Percentiles rank a stretch among this genome's conserved stretches.
Conservation (phyloP, 2,797 vertebrate species). For the Pseudopleuronectes americanus region DNA sequence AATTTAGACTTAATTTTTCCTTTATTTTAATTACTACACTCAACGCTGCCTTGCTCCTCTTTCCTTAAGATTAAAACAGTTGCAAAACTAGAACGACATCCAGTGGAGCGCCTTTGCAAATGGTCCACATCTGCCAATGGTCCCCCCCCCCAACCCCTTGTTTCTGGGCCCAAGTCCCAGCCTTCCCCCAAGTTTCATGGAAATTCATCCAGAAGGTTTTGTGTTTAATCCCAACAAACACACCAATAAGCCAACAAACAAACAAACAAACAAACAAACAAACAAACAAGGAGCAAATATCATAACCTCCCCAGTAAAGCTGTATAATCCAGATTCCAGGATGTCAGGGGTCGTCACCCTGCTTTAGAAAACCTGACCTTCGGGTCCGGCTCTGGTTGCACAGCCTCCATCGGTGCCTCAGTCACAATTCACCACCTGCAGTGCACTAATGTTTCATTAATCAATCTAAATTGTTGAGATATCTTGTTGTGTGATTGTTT, state of each 20-base stretch:
- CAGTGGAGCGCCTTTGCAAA: too few relatives aligned
- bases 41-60: background rate
- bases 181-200: too few relatives aligned
- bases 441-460: constrained; percentile 25
- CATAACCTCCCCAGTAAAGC: too few relatives aligned
- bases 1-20: background rate
- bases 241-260: too few relatives aligned
- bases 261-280: too few relatives aligned
- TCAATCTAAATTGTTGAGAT: constrained; percentile 40
- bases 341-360: background rate
- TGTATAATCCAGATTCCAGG: background rate
- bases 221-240: too few relatives aligned
- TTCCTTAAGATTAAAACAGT: background rate
- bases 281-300: too few relatives aligned
- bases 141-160: too few relatives aligned
- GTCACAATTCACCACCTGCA: constrained; percentile 28
- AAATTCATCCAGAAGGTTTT: too few relatives aligned
- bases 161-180: too few relatives aligned
- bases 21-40: background rate
- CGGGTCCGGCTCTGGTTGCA: constrained; percentile 34
- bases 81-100: too few relatives aligned
- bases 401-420: constrained; percentile 13
- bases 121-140: too few relatives aligned
- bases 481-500: constrained; percentile 44
- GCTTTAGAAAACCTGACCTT: constrained; percentile 1